Evolutionary conservation across 2,113 vertebrate genomes (phyloP).

Genomic region (Aviceda subcristata): DNA sequence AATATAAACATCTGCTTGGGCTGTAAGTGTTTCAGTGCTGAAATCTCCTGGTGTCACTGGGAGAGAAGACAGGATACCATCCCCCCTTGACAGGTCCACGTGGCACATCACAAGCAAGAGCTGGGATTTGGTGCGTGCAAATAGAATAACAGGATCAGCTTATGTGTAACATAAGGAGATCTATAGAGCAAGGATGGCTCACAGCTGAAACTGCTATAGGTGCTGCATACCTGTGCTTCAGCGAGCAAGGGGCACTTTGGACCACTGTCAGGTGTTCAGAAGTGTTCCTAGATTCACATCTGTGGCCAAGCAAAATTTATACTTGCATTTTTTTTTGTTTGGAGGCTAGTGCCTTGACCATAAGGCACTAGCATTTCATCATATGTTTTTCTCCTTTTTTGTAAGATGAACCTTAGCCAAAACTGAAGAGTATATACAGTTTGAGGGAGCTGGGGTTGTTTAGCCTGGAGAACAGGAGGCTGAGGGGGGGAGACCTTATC

Average conservation of each 20-base stretch:
- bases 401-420: too few species aligned
- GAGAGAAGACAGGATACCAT: background rate
- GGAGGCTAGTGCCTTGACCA: background rate
- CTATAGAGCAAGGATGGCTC: background rate
- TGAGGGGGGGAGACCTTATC: background rate
- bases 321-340: background rate
- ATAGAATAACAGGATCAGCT: background rate
- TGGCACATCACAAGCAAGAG: background rate
- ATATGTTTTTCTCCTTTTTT: background rate
- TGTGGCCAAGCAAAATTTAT: background rate
- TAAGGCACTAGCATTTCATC: background rate
- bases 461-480: background rate
- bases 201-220: background rate
- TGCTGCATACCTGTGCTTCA: background rate
- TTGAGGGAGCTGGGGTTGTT: background rate
- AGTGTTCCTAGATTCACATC: background rate
- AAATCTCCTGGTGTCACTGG: background rate
- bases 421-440: background rate
- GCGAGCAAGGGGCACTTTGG: background rate
- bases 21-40: background rate
- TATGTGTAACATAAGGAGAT: accelerated
- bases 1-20: accelerated
- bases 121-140: background rate
- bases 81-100: background rate
- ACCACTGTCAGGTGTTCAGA: background rate